Percentiles rank a stretch among this genome's conserved stretches.
These are phyloP conservation scores for Atrina japonica DNA, from an alignment of 2,888 invertebrate species.

Conservation along the genomic window DNA sequence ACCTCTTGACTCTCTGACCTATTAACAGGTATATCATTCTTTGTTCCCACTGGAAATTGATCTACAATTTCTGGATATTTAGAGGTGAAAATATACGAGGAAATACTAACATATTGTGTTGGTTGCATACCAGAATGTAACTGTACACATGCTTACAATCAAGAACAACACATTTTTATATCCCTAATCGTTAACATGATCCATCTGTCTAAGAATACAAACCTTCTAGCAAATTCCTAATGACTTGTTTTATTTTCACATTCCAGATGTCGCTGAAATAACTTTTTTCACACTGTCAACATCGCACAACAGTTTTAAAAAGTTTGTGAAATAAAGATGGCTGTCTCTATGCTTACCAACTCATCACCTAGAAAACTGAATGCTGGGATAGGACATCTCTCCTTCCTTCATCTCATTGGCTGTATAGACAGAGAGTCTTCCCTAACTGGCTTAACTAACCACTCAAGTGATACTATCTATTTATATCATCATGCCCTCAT, in stretches of 20 bases:
- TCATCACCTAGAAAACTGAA: slow-evolving; percentile 58
- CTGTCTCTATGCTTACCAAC: slow-evolving; percentile 54
- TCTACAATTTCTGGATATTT: too few species aligned
- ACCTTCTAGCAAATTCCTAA: background rate
- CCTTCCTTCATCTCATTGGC: slow-evolving; percentile 34
- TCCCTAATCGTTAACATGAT: too few species aligned
- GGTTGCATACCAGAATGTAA: too few species aligned
- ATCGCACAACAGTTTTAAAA: slow-evolving; percentile 1
- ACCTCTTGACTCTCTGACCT: too few species aligned
- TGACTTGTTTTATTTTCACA: background rate
- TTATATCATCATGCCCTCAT: slow-evolving; percentile 37
- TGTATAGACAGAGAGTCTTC: slow-evolving; percentile 31
- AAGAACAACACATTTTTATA: too few species aligned
- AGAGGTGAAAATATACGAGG: too few species aligned
- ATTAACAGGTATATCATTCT: too few species aligned
- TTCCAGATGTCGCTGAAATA: background rate
- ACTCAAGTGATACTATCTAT: slow-evolving; percentile 37
- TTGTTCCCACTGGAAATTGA: too few species aligned
- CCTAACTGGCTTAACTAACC: slow-evolving; percentile 21
- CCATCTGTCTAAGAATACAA: background rate
- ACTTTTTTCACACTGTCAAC: slow-evolving; percentile 7
- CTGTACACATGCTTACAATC: too few species aligned
- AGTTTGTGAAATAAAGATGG: slow-evolving; percentile 52
- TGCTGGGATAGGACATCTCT: slow-evolving; percentile 50
- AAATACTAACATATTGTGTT: too few species aligned